Evolutionary conservation across 2,888 invertebrate genomes (phyloP).

Genomic region (Lochmaea crataegi): DNA sequence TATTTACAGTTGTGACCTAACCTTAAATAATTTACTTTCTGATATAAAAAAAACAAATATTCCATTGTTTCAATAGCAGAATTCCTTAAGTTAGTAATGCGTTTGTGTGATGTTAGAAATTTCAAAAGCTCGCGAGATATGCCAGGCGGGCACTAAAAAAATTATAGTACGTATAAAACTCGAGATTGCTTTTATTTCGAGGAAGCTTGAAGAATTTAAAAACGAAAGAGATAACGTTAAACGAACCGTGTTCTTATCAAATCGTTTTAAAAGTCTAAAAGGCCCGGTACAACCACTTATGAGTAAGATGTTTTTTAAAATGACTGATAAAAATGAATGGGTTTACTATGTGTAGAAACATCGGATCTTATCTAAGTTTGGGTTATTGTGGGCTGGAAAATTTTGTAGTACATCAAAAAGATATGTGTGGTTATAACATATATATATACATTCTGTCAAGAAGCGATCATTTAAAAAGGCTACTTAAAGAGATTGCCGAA

Average conservation of each 20-base stretch:
- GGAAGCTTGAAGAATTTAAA: conserved; percentile 27
- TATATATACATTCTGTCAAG: neutral
- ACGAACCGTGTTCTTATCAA: conserved; percentile 20
- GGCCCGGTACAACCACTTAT: conserved; percentile 29
- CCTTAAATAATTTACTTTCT: neutral
- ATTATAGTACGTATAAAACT: conserved; percentile 22
- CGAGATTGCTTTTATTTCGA: conserved; percentile 28
- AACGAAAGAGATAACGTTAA: conserved; percentile 27
- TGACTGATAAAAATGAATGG: conserved; percentile 11
- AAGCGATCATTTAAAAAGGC: neutral
- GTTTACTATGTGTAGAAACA: neutral
- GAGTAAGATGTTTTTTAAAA: conserved; percentile 27
- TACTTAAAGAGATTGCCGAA: too few species aligned
- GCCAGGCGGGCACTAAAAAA: conserved; percentile 18
- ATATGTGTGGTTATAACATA: too few species aligned
- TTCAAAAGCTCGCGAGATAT: conserved; percentile 23
- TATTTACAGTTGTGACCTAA: neutral
- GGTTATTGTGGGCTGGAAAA: neutral
- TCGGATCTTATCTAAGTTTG: neutral
- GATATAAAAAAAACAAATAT: neutral
- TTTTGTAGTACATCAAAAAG: neutral
- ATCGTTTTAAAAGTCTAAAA: conserved; percentile 29
- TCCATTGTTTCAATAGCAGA: conserved; percentile 4
- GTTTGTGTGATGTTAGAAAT: conserved; percentile 13
- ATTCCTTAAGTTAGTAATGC: neutral